Conservation (phyloP, 2,797 vertebrate genomes). For the Steatocranus sp. region DNA sequence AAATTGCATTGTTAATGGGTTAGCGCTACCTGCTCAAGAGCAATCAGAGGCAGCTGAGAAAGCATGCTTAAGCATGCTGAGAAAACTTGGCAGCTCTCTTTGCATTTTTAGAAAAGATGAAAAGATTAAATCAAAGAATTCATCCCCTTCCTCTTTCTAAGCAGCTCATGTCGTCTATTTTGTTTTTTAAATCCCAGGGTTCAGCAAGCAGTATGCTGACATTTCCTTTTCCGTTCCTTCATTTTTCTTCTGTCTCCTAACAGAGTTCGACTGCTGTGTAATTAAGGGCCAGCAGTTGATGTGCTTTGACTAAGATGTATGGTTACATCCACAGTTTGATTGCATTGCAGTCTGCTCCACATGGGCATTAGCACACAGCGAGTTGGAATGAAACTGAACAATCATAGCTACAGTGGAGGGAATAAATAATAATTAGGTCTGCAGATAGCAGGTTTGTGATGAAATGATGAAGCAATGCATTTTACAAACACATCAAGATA, state of each 20-base stretch:
- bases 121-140: not conserved
- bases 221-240: not conserved
- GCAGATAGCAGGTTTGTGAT: not conserved
- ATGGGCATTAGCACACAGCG: not conserved
- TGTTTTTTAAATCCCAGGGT: not conserved
- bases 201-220: not conserved
- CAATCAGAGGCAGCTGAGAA: not conserved
- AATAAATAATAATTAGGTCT: not conserved
- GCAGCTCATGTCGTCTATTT: not conserved
- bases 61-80: not conserved
- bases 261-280: not conserved
- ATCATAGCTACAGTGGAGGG: not conserved
- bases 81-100: not conserved
- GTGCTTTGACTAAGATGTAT: not conserved
- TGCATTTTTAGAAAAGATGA: not conserved
- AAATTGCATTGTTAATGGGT: not conserved
- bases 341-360: not conserved
- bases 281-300: not conserved
- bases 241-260: not conserved
- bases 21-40: not conserved
- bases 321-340: not conserved
- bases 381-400: not conserved
- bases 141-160: not conserved
- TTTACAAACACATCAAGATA: not conserved
- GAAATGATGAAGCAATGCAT: not conserved